These are phyloP conservation scores for Mustela nigripes DNA, from an alignment of 2,113 vertebrate genomes.

Conservation along the genomic window DNA sequence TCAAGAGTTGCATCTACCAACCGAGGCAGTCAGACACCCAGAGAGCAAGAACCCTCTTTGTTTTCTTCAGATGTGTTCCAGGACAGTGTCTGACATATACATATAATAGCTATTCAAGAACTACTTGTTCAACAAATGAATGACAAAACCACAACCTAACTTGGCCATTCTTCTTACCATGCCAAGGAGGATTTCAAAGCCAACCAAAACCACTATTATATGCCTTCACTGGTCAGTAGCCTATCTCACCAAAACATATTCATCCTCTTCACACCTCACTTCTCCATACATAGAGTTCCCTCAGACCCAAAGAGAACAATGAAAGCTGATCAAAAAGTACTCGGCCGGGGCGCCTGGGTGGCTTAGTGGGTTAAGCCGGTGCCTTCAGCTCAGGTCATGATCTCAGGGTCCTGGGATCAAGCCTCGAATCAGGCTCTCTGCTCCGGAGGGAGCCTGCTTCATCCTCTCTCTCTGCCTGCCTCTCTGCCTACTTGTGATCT, in stretches of 20 bases:
- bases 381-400: too few species aligned
- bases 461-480: too few species aligned
- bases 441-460: too few species aligned
- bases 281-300: not conserved
- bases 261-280: not conserved
- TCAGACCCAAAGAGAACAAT: not conserved
- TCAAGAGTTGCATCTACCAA: not conserved
- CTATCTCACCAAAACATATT: not conserved
- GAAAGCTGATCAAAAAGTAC: not conserved
- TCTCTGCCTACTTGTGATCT: too few species aligned
- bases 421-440: too few species aligned
- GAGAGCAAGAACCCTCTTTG: not conserved
- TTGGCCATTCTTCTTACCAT: not conserved
- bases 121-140: not conserved
- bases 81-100: not conserved
- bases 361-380: too few species aligned
- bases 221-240: not conserved
- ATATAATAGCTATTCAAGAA: not conserved
- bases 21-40: not conserved
- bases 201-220: not conserved
- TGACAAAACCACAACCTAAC: not conserved
- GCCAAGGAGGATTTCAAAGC: not conserved
- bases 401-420: too few species aligned
- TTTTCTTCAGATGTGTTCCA: constrained; percentile 11
- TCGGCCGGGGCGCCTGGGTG: too few species aligned